phyloP scores from a whole-genome alignment of 1,140 invertebrate genomes.

The Drosophila malerkotliana region DNA sequence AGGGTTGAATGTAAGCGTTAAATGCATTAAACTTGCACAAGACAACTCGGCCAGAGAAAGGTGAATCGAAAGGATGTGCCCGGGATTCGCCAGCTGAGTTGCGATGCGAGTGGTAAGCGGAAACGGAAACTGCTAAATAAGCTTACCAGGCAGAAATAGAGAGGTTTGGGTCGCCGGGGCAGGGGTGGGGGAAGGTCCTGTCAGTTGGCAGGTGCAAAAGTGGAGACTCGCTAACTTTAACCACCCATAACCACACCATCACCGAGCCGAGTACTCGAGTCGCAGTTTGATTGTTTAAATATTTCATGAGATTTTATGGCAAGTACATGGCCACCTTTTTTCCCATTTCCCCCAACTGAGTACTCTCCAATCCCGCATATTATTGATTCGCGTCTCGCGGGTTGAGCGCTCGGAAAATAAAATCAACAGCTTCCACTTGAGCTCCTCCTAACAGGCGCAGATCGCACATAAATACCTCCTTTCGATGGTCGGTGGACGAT shows the following conservation, averaged over 20 bases:
- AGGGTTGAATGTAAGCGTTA: constrained; percentile 70
- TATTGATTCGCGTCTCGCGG: constrained; percentile 53
- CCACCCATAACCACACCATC: constrained; percentile 62
- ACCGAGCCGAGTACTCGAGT: constrained; percentile 22
- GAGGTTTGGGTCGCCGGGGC: not conserved
- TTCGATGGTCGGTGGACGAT: not conserved
- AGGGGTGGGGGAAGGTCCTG: constrained; percentile 15
- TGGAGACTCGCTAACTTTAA: constrained; percentile 45
- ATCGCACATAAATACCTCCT: constrained; percentile 37
- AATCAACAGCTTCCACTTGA: constrained; percentile 51
- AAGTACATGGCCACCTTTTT: constrained; percentile 31
- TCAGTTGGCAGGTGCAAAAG: constrained; percentile 68
- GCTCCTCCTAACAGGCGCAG: constrained; percentile 6
- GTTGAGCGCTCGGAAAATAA: constrained; percentile 30
- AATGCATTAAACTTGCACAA: constrained; percentile 80
- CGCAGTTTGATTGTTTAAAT: constrained; percentile 75
- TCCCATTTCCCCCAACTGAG: not conserved
- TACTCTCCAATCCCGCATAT: constrained; percentile 9
- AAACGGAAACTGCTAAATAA: constrained; percentile 80
- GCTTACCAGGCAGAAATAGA: constrained; percentile 38
- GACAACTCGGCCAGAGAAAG: constrained; percentile 25
- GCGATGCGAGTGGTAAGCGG: constrained; percentile 55
- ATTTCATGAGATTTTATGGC: constrained; percentile 69
- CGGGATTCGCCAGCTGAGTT: constrained; percentile 55
- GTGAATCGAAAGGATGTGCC: constrained; percentile 46